These are phyloP conservation scores for Doris montereyensis DNA, from an alignment of 2,888 invertebrate genomes.

Conservation along the genomic window DNA sequence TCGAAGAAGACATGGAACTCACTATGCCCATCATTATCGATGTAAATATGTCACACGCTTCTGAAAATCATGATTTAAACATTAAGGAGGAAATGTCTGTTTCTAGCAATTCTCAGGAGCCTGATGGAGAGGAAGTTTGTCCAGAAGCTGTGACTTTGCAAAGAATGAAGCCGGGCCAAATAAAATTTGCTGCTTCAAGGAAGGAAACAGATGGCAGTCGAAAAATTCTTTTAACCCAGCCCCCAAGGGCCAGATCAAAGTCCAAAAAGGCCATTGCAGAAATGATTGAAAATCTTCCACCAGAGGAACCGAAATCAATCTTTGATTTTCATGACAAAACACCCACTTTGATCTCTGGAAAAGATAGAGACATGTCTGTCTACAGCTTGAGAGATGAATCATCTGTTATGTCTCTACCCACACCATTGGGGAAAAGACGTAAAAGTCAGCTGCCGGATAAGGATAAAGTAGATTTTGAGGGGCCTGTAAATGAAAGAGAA, in stretches of 20 bases:
- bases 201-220: constrained; percentile 60
- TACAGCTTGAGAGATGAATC: constrained; percentile 59
- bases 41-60: not conserved
- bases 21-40: not conserved
- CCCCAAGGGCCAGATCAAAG: constrained; percentile 53
- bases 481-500: too few species aligned
- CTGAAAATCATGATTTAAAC: not conserved
- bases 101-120: not conserved
- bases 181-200: constrained; percentile 57
- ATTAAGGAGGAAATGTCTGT: not conserved
- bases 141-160: constrained; percentile 49
- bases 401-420: constrained; percentile 40
- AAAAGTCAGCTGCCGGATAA: too few species aligned
- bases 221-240: constrained; percentile 54
- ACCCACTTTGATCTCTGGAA: constrained; percentile 40
- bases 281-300: constrained; percentile 45
- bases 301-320: constrained; percentile 47
- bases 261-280: constrained; percentile 52
- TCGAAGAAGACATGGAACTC: constrained; percentile 28
- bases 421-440: constrained; percentile 25
- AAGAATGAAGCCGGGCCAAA: constrained; percentile 56
- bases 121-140: constrained; percentile 35
- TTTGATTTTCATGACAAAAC: constrained; percentile 59
- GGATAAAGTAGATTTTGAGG: too few species aligned
- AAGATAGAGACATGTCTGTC: constrained; percentile 41